A percentile compares a stretch with the other conserved stretches of the same genome.
phyloP scores from a whole-genome alignment of 1,140 invertebrate species.

The Tyrophagus putrescentiae region DNA sequence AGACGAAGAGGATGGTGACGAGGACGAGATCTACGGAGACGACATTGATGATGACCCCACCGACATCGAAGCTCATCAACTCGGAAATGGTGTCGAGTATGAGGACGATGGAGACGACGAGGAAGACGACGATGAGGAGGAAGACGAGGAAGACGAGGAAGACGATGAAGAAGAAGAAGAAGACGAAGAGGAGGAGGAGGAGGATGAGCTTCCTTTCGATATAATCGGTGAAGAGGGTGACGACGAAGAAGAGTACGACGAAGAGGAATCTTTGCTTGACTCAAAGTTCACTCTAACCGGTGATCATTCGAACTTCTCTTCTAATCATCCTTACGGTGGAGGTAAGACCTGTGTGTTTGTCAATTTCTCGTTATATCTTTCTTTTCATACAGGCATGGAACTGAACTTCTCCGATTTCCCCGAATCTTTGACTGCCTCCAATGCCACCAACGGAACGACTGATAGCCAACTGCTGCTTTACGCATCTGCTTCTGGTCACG shows the following conservation, averaged over 20 bases:
- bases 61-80: background rate
- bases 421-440: conserved; percentile 29
- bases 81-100: too few relatives aligned
- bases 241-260: background rate
- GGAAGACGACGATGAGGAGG: background rate
- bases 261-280: background rate
- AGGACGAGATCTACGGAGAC: background rate
- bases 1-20: conserved; percentile 17
- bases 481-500: conserved; percentile 82
- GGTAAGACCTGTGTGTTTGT: background rate
- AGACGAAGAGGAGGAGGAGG: background rate
- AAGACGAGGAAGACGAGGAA: background rate
- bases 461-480: conserved; percentile 53
- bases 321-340: background rate
- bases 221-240: background rate
- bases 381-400: too few relatives aligned
- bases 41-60: background rate
- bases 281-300: conserved; percentile 40
- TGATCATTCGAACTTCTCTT: background rate
- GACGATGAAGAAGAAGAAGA: background rate
- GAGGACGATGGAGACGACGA: too few relatives aligned
- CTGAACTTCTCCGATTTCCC: too few relatives aligned
- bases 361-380: too few relatives aligned
- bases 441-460: conserved; percentile 24
- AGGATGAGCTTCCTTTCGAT: background rate